phyloP scores from a whole-genome alignment of 2,113 vertebrate genomes.

The Dromiciops gliroides region DNA sequence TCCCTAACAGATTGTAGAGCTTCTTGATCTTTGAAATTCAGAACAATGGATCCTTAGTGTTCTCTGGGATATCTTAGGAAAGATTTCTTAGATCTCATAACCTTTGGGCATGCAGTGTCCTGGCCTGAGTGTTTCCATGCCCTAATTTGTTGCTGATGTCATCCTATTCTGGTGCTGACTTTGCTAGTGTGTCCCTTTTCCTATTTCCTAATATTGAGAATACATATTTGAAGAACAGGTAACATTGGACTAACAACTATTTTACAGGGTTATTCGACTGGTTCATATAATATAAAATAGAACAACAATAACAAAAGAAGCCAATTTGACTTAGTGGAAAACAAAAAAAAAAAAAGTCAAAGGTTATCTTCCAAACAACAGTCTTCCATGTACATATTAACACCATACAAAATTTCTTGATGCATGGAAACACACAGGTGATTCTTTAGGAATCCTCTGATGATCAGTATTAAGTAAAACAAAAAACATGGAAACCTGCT shows the following conservation, averaged over 20 bases:
- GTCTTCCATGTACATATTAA: not conserved
- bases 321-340: not conserved
- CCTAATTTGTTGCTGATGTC: not conserved
- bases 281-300: not conserved
- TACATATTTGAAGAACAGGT: not conserved
- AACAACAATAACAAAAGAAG: not conserved
- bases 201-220: not conserved
- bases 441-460: not conserved
- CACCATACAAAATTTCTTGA: not conserved
- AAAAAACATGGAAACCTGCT: not conserved
- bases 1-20: not conserved
- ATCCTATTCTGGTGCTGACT: not conserved
- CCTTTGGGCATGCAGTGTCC: not conserved
- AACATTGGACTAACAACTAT: not conserved
- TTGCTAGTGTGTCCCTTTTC: not conserved
- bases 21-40: not conserved
- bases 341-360: slow-evolving; percentile 56
- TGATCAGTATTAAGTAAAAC: not conserved
- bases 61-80: not conserved
- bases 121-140: not conserved
- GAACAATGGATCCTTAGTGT: not conserved
- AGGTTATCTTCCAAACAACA: not conserved
- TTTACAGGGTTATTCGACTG: not conserved
- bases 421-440: not conserved
- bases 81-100: not conserved